Evolutionary conservation across 2,888 invertebrate genomes (phyloP), one percentile per base, ranked within the genome.

Genomic region (Melanophora roralis): DNA sequence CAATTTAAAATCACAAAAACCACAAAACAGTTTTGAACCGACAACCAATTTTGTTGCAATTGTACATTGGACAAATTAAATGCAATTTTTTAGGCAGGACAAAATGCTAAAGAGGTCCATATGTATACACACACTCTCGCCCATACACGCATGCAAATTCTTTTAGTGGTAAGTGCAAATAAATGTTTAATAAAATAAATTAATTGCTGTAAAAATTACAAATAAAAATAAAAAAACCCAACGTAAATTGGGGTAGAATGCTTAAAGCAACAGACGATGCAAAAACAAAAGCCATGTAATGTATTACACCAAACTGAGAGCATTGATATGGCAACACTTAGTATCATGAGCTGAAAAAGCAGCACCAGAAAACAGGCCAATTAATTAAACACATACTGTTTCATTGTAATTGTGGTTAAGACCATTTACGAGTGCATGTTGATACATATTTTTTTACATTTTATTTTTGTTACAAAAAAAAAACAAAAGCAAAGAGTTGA

Each of bases 351-450:
- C 69, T 40, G 43, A n/a, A n/a, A n/a, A n/a, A n/a, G n/a, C 78
- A 57, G 72, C 67, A 72, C 36, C 76, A 62, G 80, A 76, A 80
- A 80, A 80, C 80, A 76, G 80, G 79, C 72, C 86, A 86, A 87
- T 87, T 86, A 87, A 86, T 87, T 87, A 83, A 85, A 86, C 82
- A 85, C 84, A 83, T 76, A 80, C 78, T 83, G 84, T 84, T 85
- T 85, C 85, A 84, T 84, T 84, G 86, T 85, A 86, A 86, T 86
- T 87, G 87, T 78, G 87, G 87, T 87, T 84, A 83, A 84, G 85
- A 51, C 78, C 81, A 67, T 64, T 80, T 78, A 81, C 65, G 71
- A 69, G 57, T 72, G 49, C 64, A 68, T 51, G 71, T 43, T n/a
- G n/a, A n/a, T n/a, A n/a, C n/a, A 59, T 51, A 43, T 75, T 59